Conservation (phyloP, 1,140 invertebrate genomes). For the Penaeus indicus region DNA sequence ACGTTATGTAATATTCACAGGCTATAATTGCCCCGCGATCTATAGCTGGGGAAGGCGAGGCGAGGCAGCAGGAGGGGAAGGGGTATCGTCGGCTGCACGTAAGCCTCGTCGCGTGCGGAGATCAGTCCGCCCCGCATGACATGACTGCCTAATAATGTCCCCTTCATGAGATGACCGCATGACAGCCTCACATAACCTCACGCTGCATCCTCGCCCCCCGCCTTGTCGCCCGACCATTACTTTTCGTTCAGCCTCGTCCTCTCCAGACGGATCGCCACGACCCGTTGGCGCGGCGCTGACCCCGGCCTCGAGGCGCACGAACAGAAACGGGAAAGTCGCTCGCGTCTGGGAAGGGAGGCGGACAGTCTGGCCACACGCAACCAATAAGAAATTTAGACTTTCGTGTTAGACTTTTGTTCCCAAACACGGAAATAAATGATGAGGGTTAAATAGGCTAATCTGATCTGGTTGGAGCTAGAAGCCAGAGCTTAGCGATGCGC, state of each 20-base stretch:
- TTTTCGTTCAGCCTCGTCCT: too few relatives aligned
- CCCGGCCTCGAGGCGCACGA: background rate
- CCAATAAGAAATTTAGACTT: background rate
- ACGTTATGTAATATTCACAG: background rate
- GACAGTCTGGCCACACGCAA: background rate
- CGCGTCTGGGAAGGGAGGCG: background rate
- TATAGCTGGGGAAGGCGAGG: too few relatives aligned
- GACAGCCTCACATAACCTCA: constrained; percentile 20
- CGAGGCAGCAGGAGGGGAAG: too few relatives aligned
- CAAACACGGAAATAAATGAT: constrained; percentile 24
- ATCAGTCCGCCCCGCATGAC: too few relatives aligned
- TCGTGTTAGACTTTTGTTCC: constrained; percentile 24
- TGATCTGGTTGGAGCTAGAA: background rate
- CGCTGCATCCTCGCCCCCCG: constrained; percentile 31
- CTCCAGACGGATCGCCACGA: too few relatives aligned
- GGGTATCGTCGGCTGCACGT: background rate
- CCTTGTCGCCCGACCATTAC: background rate
- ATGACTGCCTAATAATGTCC: too few relatives aligned
- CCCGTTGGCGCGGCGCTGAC: too few relatives aligned
- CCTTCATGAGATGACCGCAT: background rate
- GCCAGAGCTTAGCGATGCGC: too few relatives aligned
- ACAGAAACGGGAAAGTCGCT: background rate
- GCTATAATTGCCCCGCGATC: constrained; percentile 27
- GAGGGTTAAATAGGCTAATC: constrained; percentile 31
- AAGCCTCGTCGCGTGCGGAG: too few relatives aligned